phyloP scores from a whole-genome alignment of 2,113 vertebrate genomes.

The Silurus meridionalis region DNA sequence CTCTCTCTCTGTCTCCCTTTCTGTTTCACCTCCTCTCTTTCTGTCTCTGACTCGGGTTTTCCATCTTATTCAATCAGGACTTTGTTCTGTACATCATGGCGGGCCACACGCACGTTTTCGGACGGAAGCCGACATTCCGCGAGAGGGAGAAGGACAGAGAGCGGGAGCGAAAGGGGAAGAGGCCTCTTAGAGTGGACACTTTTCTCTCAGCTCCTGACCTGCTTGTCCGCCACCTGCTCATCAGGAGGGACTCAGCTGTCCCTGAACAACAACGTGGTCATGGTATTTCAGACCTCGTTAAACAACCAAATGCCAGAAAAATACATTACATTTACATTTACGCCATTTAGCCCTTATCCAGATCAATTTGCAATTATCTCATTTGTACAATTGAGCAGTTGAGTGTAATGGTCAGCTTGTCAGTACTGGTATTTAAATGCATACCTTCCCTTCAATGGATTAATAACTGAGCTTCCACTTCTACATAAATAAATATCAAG shows the following conservation, averaged over 20 bases:
- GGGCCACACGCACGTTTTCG: slow-evolving; percentile 84
- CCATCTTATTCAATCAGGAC: slow-evolving; percentile 72
- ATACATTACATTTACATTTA: background rate
- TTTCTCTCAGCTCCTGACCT: slow-evolving; percentile 87
- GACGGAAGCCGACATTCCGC: slow-evolving; percentile 76
- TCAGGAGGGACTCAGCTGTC: slow-evolving; percentile 75
- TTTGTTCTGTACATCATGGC: slow-evolving; percentile 92
- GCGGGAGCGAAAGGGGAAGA: slow-evolving; percentile 74
- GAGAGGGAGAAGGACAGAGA: slow-evolving; percentile 77
- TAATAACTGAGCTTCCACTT: too few relatives aligned
- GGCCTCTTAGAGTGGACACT: slow-evolving; percentile 82
- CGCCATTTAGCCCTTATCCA: too few relatives aligned
- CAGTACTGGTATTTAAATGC: too few relatives aligned
- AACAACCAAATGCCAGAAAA: background rate
- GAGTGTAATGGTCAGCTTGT: too few relatives aligned
- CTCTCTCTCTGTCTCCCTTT: slow-evolving; percentile 49
- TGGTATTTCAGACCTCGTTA: slow-evolving; percentile 60
- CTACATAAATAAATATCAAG: background rate
- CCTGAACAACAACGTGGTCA: slow-evolving; percentile 66
- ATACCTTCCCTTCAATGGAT: too few relatives aligned
- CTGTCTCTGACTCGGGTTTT: slow-evolving; percentile 22
- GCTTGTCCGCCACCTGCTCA: slow-evolving; percentile 81
- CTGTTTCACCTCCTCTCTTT: slow-evolving; percentile 8
- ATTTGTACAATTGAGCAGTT: too few relatives aligned
- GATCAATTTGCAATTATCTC: too few relatives aligned